Evolutionary conservation across 2,888 invertebrate genomes (phyloP).

Genomic region (Stenodema calcarata): DNA sequence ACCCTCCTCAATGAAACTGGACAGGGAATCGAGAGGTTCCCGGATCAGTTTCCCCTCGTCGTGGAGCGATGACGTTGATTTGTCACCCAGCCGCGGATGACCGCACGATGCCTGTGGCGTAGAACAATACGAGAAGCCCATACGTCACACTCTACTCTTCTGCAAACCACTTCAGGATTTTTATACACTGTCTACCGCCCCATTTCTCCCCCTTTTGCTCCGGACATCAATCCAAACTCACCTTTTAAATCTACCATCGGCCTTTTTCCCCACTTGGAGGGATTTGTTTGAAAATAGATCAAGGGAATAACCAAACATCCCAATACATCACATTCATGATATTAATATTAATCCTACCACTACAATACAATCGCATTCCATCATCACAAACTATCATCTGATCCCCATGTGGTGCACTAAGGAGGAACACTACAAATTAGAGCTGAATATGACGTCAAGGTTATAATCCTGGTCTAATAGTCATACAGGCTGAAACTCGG

Average conservation of each 20-base stretch:
- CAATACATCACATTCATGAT: too few species aligned
- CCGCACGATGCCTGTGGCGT: slow-evolving; percentile 40
- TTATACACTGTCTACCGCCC: slow-evolving; percentile 1
- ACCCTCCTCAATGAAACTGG: slow-evolving; percentile 1
- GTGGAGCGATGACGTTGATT: slow-evolving; percentile 38
- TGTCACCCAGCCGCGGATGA: slow-evolving; percentile 20
- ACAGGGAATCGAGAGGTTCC: not conserved
- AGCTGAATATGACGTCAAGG: too few species aligned
- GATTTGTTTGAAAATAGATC: too few species aligned
- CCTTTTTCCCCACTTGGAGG: too few species aligned
- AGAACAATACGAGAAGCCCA: slow-evolving; percentile 35
- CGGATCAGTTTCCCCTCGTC: not conserved
- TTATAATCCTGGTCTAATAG: too few species aligned
- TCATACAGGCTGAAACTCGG: too few species aligned
- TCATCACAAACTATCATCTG: too few species aligned
- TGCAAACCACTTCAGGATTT: slow-evolving; percentile 38
- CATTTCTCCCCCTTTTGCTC: not conserved
- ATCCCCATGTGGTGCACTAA: too few species aligned
- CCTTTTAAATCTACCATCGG: not conserved
- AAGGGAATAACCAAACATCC: too few species aligned
- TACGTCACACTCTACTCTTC: slow-evolving; percentile 36
- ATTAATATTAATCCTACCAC: too few species aligned
- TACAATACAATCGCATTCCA: too few species aligned
- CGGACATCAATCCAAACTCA: not conserved
- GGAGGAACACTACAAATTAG: too few species aligned